Evolutionary conservation across 2,888 invertebrate genomes (phyloP), one percentile per base, ranked within the genome.

Genomic region (Dolichomitus sp.): DNA sequence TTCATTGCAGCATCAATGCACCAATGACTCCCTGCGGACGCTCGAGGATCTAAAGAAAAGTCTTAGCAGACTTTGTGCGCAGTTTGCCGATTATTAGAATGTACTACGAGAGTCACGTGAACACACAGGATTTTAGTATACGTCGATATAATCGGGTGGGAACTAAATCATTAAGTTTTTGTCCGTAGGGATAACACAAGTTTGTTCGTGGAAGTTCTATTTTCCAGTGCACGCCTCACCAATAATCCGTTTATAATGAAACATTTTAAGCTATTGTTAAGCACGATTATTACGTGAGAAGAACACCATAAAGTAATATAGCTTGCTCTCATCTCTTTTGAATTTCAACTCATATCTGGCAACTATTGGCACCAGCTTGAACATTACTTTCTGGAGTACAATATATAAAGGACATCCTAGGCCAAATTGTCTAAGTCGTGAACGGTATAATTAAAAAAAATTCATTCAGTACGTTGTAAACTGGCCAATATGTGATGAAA

Each of bases 171-270:
- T 9, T 0, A 27, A 1, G 17, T 4, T 9, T 11, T 37, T 37
- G 17, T 40, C 37, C 19, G 17, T 37, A n/a, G 11, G 37, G 11
- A 40, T 9, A 19, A 37, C 17, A 2, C 17, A 7, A n/a, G 37
- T 9, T 17, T 61, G 19, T 11, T 1, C 11, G 19, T 9, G 4
- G 37, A 19, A 61, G 37, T 33, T 61, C 11, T 1, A 37, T 6
- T 17, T 57, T 23, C 63, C 9, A 17, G 19, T 40, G 27, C 9
- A 48, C 9, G 27, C 48, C 7, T 12, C 42, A 14, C 4, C 61
- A 81, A 84, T 88, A 89, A 89, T 87, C 85, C 83, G 69, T 69
- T 80, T 85, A 88, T 86, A 88, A 89, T 83, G 81, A 85, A 87
- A 19, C 80, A 52, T 81, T 33, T 45, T 57, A 14, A 66, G 37